These are phyloP conservation scores for Heliconius himera DNA, from an alignment of 1,140 invertebrate species.

Conservation along the genomic window DNA sequence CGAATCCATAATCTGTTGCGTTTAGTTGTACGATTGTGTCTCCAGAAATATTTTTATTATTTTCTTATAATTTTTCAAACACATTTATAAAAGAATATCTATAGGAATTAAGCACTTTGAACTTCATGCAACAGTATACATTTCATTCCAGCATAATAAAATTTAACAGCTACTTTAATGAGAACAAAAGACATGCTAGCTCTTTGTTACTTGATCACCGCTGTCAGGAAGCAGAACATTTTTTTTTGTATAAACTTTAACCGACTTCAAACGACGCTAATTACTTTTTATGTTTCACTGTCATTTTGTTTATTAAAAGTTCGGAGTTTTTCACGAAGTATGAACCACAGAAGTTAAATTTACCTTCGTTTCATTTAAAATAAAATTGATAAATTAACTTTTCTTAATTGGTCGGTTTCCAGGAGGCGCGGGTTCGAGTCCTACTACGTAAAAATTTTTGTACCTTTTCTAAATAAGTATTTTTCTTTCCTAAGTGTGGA, in stretches of 20 bases:
- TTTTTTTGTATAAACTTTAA: slow-evolving; percentile 4
- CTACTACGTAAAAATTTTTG: no score
- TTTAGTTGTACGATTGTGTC: background rate
- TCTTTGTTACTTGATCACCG: slow-evolving; percentile 12
- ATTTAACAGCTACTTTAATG: slow-evolving; percentile 8
- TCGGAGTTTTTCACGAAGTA: background rate
- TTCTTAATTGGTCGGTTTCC: no score
- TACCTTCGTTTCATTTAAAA: background rate
- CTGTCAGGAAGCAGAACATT: background rate
- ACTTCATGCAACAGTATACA: background rate
- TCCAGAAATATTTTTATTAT: background rate
- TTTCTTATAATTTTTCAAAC: background rate
- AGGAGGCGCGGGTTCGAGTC: no score
- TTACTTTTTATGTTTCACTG: slow-evolving; percentile 9
- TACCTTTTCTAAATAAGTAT: no score
- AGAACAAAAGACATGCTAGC: slow-evolving; percentile 10
- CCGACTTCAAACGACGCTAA: slow-evolving; percentile 11
- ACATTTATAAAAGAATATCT: background rate
- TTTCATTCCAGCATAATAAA: background rate
- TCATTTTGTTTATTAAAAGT: slow-evolving; percentile 13
- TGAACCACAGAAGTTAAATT: background rate
- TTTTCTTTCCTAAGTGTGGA: no score
- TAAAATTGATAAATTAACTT: background rate
- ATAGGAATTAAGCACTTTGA: background rate
- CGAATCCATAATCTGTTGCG: background rate